Percentiles rank a stretch among this genome's conserved stretches.
Evolutionary conservation across 2,888 invertebrate species (phyloP).

Genomic region (Diogma glabrata): DNA sequence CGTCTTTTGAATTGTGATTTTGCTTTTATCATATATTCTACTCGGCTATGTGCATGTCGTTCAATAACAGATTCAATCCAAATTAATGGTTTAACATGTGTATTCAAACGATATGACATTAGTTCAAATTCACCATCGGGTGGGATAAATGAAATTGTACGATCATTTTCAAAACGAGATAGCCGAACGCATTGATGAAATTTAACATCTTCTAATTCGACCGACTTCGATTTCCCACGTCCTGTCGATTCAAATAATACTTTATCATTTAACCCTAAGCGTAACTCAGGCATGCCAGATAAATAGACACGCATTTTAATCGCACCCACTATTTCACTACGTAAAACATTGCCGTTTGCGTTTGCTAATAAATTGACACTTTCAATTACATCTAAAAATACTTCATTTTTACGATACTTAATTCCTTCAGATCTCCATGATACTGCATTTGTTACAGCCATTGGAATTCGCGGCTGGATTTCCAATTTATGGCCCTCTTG

Average conservation of each 20-base stretch:
- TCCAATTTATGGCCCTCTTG: conserved; percentile 97
- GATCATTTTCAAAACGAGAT: conserved; percentile 94
- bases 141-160: conserved; percentile 96
- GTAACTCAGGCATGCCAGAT: conserved; percentile 95
- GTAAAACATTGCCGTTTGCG: conserved; percentile 90
- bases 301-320: conserved; percentile 98
- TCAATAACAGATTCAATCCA: conserved; percentile 99
- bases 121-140: conserved; percentile 98
- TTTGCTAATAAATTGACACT: conserved; percentile 93
- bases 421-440: conserved; percentile 98
- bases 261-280: conserved; percentile 94
- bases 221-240: conserved; percentile 93
- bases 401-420: conserved; percentile 98
- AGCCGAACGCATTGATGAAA: conserved; percentile 97
- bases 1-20: conserved; percentile 96
- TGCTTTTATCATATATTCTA: conserved; percentile 99
- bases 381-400: conserved; percentile 97
- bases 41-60: conserved; percentile 90
- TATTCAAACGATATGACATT: conserved; percentile 95
- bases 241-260: conserved; percentile 96
- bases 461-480: conserved; percentile 89
- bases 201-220: conserved; percentile 96
- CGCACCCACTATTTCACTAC: conserved; percentile 96
- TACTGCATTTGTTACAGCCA: conserved; percentile 99
- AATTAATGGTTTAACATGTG: conserved; percentile 93